phyloP scores from a whole-genome alignment of 2,113 vertebrate species.

The Astur gentilis region DNA sequence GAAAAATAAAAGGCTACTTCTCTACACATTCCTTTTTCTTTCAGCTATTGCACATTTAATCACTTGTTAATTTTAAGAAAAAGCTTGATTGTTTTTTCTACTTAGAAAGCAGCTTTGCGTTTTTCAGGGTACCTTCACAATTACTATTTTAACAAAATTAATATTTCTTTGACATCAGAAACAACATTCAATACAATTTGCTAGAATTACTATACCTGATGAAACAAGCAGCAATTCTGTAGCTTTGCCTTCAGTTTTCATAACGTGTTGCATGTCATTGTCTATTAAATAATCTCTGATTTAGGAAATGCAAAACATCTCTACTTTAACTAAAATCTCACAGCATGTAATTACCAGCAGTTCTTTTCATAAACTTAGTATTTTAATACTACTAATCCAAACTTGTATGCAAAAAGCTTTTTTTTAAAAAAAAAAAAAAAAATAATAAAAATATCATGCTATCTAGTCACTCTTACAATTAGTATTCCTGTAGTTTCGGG shows the following conservation, averaged over 20 bases:
- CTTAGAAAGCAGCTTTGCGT: neutral
- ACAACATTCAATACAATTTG: neutral
- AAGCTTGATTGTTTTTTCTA: neutral
- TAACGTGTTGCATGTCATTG: neutral
- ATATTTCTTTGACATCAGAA: neutral
- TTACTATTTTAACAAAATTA: constrained; percentile 2
- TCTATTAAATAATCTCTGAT: neutral
- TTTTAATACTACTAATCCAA: constrained; percentile 16
- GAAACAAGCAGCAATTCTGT: constrained; percentile 48
- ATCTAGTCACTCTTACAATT: constrained; percentile 19
- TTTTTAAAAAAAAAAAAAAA: neutral
- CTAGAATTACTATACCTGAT: constrained; percentile 61
- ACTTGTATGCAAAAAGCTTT: neutral
- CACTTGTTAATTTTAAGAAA: neutral
- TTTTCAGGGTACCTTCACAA: neutral
- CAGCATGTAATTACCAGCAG: neutral
- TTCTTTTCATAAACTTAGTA: neutral
- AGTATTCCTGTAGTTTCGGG: constrained; percentile 52
- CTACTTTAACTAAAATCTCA: neutral
- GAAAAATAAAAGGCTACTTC: neutral
- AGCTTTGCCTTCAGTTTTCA: constrained; percentile 15
- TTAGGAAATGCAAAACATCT: constrained; percentile 15
- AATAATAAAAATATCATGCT: neutral
- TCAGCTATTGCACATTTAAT: neutral
- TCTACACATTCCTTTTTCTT: neutral